Percentiles rank a stretch among this genome's conserved stretches.
Evolutionary conservation across 1,140 invertebrate species (phyloP).

Genomic region (Drosophila micromelanica): DNA sequence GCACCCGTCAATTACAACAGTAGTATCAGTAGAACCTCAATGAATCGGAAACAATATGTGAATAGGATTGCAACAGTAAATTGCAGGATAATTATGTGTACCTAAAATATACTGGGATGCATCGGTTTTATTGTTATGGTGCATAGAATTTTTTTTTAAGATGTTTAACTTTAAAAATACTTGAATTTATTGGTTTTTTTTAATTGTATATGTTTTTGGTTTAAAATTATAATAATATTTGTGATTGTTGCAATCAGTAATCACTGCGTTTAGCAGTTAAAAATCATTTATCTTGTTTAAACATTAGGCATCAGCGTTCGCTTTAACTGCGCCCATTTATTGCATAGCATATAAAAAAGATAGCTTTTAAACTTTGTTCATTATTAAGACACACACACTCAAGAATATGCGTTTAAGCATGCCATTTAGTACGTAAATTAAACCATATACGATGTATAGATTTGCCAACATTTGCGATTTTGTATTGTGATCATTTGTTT

Average conservation of each 20-base stretch:
- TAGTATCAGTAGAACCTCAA: slow-evolving; percentile 50
- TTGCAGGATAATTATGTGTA: slow-evolving; percentile 64
- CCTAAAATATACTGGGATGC: slow-evolving; percentile 40
- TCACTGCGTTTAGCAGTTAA: too few species aligned
- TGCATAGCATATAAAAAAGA: slow-evolving; percentile 25
- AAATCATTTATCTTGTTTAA: too few species aligned
- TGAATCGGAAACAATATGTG: slow-evolving; percentile 64
- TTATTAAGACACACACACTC: slow-evolving; percentile 22
- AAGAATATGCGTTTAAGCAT: slow-evolving; percentile 49
- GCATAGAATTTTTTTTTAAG: slow-evolving; percentile 53
- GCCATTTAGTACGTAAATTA: slow-evolving; percentile 53
- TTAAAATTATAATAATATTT: too few species aligned
- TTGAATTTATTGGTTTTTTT: background rate
- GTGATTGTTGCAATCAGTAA: too few species aligned
- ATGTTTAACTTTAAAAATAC: background rate
- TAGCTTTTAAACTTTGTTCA: slow-evolving; percentile 40
- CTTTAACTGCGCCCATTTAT: too few species aligned
- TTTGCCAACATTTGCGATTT: slow-evolving; percentile 19
- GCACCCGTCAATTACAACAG: slow-evolving; percentile 19
- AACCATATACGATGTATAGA: background rate
- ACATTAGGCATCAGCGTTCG: too few species aligned
- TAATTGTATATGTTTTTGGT: background rate
- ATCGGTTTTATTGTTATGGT: slow-evolving; percentile 43
- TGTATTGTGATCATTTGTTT: slow-evolving; percentile 46
- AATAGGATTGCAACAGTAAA: slow-evolving; percentile 62